phyloP scores from a whole-genome alignment of 1,140 invertebrate species.

The Leucophenga varia region DNA sequence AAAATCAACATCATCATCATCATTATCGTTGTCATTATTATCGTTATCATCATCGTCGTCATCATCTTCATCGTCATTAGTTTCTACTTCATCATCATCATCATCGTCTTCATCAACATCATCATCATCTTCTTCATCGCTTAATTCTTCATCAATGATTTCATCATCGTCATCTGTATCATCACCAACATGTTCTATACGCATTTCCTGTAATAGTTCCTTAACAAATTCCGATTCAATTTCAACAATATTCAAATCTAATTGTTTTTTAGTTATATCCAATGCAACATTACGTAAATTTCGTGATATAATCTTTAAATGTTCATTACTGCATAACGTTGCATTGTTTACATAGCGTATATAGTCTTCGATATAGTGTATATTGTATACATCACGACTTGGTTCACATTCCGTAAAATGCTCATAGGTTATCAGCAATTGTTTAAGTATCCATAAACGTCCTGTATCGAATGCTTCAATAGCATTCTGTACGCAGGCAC shows the following conservation, averaged over 20 bases:
- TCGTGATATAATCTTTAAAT: conserved; percentile 38
- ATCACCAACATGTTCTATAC: too few species aligned
- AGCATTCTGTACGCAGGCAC: conserved; percentile 40
- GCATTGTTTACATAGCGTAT: conserved; percentile 39
- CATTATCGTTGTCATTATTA: conserved; percentile 21
- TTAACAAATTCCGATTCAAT: conserved; percentile 47
- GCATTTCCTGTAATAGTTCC: conserved; percentile 48
- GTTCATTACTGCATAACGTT: conserved; percentile 25
- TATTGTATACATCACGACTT: conserved; percentile 35
- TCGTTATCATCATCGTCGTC: conserved; percentile 33
- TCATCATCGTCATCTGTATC: conserved; percentile 22
- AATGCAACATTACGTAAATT: conserved; percentile 48
- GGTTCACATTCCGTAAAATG: conserved; percentile 33
- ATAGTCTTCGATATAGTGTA: conserved; percentile 42
- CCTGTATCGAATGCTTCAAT: conserved; percentile 42
- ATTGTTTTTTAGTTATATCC: conserved; percentile 39
- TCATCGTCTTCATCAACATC: conserved; percentile 35
- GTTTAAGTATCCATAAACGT: conserved; percentile 43
- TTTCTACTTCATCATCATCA: conserved; percentile 41
- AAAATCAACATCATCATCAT: conserved; percentile 21
- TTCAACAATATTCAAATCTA: conserved; percentile 36
- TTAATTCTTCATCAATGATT: conserved; percentile 28
- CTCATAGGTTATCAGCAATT: conserved; percentile 39
- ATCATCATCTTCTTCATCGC: conserved; percentile 24
- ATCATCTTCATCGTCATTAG: conserved; percentile 39